Base-by-base conservation (phyloP, 2,113 vertebrate species). In the Calonectris borealis region DNA sequence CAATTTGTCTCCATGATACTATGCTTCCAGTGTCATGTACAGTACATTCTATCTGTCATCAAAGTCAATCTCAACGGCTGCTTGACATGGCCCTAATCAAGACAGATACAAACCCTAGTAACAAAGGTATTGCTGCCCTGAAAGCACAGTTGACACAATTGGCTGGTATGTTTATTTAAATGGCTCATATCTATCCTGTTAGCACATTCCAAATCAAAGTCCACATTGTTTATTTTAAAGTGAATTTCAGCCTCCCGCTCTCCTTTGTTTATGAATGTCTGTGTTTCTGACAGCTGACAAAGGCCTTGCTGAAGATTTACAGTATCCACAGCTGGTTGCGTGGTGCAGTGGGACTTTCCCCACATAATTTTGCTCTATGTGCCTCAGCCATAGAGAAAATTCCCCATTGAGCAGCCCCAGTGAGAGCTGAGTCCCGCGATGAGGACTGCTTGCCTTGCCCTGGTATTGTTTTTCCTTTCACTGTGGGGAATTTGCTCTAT, bases 261-360 rank as follows among this genome's bases (percentile, higher is more conserved):
- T 76, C 79, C 40, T 69, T 95, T 97, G 90, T 97, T 97, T 97
- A 93, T 88, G 93, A 96, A 83, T 68, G 83, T 88, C 68, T 87
- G 77, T 86, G 86, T 97, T 95, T 95, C 93, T 96, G 96, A 97
- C 91, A 95, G 93, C 65, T 96, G 97, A 95, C 92, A 97, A 96
- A 97, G 86, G 95, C 83, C 81, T 91, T 60, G 58, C 72, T 52
- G 78, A 96, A 95, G 95, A 90, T 78, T 79, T 94, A 77, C 83
- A 86, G 66, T 60, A 83, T 68, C 91, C 82, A 80, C 94, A 92
- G 81, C 61, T 82, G 91, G 83, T 32, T 73, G 38, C 54, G 46
- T 32, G 49, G 32, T 61, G 48, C 68, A 32, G 40, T 72, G 94
- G 96, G 94, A 92, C 88, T 92, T 95, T 72, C 65, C 90, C 90